Base-by-base conservation (phyloP, 2,888 invertebrate species). In the Philereme transversata region DNA sequence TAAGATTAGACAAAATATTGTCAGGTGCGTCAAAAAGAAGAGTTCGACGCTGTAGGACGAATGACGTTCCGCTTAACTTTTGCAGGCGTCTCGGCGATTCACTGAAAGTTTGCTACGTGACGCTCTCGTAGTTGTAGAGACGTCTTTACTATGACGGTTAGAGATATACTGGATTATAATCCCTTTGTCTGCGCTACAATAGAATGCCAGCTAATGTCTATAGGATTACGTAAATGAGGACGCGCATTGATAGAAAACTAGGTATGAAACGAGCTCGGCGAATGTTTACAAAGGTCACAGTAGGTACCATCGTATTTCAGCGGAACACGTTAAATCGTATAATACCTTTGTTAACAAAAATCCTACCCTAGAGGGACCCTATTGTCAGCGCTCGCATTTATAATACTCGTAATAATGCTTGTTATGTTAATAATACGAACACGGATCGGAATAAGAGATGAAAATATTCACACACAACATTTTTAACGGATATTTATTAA, bases 281-380 rank as follows among this genome's bases (percentile, higher is more conserved):
- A 75, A 70, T 62, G 74, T 77, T 78, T 72, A 77, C 77, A 78
- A 77, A 76, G 74, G 75, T 77, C 70, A 67, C 67, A 68, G 68
- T 69, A 73, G 5, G 73, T 75, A 74, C 51, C 62, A 72, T 64
- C 70, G 67, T 67, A 69, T 73, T 71, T 70, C 71, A 65, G 64
- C 67, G 59, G 67, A 71, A 75, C 72, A 77, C 67, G 74, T 73
- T 77, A 75, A 73, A 64, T 70, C 75, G 60, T 65, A 71, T 75
- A 77, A 75, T 75, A 79, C 76, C 77, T 72, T 74, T 74, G 77
- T 77, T 80, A 78, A 76, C 78, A 80, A 79, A 78, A 78, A 74
- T 71, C 72, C 60, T 74, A 68, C 67, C 70, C 64, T 51, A 75
- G 67, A 76, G 71, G 72, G 72, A 62, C 67, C 69, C 60, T 71